Percentiles rank a stretch among this genome's conserved stretches.
Conservation (phyloP, 2,113 vertebrate genomes). For the Aepyceros melampus region DNA sequence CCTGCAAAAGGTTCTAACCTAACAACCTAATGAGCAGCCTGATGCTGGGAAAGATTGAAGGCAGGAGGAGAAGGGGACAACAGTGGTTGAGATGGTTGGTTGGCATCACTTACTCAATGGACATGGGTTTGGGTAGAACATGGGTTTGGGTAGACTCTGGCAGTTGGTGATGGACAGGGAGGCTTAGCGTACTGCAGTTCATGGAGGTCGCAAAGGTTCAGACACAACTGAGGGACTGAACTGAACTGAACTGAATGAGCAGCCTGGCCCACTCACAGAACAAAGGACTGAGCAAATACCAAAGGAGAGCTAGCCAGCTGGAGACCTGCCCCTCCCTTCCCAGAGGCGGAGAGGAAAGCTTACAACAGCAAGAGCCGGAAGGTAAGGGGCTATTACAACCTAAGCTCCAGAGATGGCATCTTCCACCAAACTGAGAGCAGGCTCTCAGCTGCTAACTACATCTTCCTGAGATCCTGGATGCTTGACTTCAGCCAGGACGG, state of each 20-base stretch:
- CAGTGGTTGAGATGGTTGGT: background rate
- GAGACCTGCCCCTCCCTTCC: fast-evolving
- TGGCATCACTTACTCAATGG: fast-evolving
- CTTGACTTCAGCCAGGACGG: background rate
- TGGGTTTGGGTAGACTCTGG: background rate
- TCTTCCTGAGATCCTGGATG: background rate
- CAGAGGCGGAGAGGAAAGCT: background rate
- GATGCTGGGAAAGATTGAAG: background rate
- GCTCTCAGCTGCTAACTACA: background rate
- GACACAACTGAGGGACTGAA: background rate
- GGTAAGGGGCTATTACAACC: background rate
- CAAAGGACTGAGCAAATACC: background rate
- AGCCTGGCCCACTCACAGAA: background rate
- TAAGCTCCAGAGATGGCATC: background rate
- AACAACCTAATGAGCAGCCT: background rate
- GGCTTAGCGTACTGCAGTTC: fast-evolving
- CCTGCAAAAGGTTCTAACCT: background rate
- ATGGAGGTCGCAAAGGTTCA: fast-evolving
- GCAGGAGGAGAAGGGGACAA: background rate
- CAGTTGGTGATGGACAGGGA: background rate
- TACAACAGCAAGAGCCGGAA: background rate
- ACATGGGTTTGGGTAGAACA: background rate
- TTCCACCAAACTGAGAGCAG: background rate
- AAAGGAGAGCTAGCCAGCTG: background rate
- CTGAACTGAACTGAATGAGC: background rate